A percentile compares a stretch with the other conserved stretches of the same genome.
Evolutionary conservation across 2,797 vertebrate genomes (phyloP).

Genomic region (Spatula versicolor): DNA sequence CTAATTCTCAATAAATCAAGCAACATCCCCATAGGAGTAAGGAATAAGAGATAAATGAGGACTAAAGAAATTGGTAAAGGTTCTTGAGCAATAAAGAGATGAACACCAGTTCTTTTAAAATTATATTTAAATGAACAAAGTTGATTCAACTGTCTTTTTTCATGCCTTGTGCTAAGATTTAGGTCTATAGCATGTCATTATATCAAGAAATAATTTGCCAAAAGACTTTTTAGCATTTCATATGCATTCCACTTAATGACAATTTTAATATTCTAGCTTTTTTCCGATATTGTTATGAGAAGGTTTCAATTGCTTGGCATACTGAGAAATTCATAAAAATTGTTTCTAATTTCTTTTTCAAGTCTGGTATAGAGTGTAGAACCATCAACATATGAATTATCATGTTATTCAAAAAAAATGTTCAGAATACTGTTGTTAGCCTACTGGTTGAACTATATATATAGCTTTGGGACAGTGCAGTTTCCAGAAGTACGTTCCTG

Average conservation of each 20-base stretch:
- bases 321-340: slow-evolving; percentile 61
- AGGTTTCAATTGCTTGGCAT: slow-evolving; percentile 61
- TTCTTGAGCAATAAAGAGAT: slow-evolving; percentile 78
- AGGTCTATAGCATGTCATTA: slow-evolving; percentile 74
- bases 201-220: slow-evolving; percentile 76
- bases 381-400: not conserved
- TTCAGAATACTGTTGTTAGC: not conserved
- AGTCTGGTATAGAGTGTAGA: slow-evolving; percentile 40
- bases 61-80: slow-evolving; percentile 79
- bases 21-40: slow-evolving; percentile 69
- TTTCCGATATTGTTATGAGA: slow-evolving; percentile 53
- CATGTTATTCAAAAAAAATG: not conserved
- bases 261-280: slow-evolving; percentile 74
- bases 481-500: not conserved
- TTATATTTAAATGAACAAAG: slow-evolving; percentile 82
- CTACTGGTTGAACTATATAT: not conserved
- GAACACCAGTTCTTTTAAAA: slow-evolving; percentile 78
- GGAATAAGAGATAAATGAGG: slow-evolving; percentile 79
- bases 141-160: slow-evolving; percentile 81
- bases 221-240: slow-evolving; percentile 70
- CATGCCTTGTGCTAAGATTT: slow-evolving; percentile 76
- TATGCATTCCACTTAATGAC: slow-evolving; percentile 66
- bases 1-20: slow-evolving; percentile 83
- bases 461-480: not conserved
- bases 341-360: slow-evolving; percentile 67